These are phyloP conservation scores for Poicephalus meyeri DNA, from an alignment of 2,113 vertebrate genomes.

Conservation along the genomic window DNA sequence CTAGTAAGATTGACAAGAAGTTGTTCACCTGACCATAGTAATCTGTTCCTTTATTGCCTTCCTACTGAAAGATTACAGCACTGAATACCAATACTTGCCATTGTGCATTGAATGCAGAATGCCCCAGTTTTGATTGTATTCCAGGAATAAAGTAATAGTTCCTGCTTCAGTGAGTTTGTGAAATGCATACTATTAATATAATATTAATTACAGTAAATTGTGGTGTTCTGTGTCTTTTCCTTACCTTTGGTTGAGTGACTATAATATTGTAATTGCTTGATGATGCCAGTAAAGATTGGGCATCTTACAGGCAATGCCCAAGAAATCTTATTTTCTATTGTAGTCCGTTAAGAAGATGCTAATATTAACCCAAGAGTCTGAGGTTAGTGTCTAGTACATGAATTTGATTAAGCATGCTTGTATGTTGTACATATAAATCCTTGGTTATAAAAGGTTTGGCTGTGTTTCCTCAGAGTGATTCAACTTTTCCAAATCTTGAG, in stretches of 20 bases:
- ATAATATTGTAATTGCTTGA: background rate
- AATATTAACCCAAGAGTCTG: background rate
- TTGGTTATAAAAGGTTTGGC: background rate
- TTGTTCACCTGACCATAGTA: background rate
- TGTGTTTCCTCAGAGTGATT: background rate
- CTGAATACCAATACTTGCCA: fast-evolving
- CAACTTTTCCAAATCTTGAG: background rate
- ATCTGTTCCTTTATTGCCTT: background rate
- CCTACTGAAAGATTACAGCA: background rate
- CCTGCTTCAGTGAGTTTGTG: background rate
- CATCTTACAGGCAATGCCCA: background rate
- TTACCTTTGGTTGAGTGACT: background rate
- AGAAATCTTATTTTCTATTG: background rate
- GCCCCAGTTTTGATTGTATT: background rate
- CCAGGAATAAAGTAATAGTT: background rate
- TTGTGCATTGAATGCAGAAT: background rate
- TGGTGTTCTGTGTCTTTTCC: background rate
- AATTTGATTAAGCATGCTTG: background rate
- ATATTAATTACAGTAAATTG: background rate
- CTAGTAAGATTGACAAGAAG: background rate
- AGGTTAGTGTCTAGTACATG: background rate
- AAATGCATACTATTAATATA: background rate
- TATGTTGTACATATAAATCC: background rate
- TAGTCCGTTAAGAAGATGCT: background rate
- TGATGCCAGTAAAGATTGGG: background rate